Conservation (phyloP, 2,888 invertebrate genomes). For the Andrena bicolor region DNA sequence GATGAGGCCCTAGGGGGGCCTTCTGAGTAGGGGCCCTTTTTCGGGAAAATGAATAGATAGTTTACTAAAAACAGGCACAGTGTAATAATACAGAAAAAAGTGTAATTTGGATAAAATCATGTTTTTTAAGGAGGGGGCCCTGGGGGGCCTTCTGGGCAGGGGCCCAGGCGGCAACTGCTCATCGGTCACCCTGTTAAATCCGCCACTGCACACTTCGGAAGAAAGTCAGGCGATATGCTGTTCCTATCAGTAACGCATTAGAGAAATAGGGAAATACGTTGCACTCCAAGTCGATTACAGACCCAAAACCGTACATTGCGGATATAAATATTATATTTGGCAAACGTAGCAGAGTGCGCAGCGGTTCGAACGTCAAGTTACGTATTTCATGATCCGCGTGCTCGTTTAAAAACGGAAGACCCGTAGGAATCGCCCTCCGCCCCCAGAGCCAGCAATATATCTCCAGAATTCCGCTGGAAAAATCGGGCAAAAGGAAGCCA, state of each 20-base stretch:
- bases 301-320: background rate
- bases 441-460: conserved; percentile 28
- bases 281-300: background rate
- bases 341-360: background rate
- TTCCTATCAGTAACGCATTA: background rate
- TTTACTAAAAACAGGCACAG: no score
- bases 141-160: no score
- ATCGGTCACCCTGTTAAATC: no score
- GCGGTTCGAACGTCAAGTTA: conserved; percentile 19
- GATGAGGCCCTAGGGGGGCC: no score
- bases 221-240: no score
- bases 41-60: no score
- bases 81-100: no score
- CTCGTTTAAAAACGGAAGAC: conserved; percentile 35
- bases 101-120: no score
- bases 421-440: conserved; percentile 22
- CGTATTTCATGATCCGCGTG: conserved; percentile 22
- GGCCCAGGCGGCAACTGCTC: no score
- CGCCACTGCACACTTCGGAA: background rate
- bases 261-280: background rate
- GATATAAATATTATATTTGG: conserved; percentile 34
- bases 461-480: conserved; percentile 40
- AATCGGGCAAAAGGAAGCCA: conserved; percentile 11
- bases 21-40: no score
- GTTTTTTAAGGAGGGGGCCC: no score